Evolutionary conservation across 2,797 vertebrate species (phyloP).

Genomic region (Syngnathus rostellatus): DNA sequence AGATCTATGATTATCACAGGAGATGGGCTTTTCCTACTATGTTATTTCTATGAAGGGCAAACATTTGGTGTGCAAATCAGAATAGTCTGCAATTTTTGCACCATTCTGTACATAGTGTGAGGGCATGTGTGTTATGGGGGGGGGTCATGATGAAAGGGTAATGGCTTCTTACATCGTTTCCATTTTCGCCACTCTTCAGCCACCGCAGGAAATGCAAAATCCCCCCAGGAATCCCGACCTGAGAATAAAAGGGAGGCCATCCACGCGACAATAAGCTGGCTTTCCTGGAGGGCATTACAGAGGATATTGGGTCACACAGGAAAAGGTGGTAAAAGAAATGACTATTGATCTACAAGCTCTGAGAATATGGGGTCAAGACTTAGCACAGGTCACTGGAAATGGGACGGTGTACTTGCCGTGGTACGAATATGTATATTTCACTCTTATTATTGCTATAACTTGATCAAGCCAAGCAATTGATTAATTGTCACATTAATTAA

Average conservation of each 20-base stretch:
- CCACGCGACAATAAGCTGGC: conserved; percentile 15
- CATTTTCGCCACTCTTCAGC: conserved; percentile 22
- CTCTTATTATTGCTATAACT: too few species aligned
- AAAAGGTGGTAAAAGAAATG: conserved; percentile 27
- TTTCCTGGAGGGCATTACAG: conserved; percentile 21
- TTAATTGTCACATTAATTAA: too few species aligned
- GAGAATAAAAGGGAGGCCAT: conserved; percentile 13
- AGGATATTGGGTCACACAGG: conserved; percentile 17
- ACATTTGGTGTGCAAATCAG: conserved; percentile 3
- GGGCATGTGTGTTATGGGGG: background rate
- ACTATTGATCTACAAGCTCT: conserved; percentile 34
- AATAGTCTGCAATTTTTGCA: conserved; percentile 6
- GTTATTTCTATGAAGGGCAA: background rate
- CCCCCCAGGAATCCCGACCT: conserved; percentile 18
- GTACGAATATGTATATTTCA: background rate
- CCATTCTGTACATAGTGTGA: background rate
- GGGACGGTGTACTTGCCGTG: too few species aligned
- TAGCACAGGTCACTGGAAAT: background rate
- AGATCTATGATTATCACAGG: background rate
- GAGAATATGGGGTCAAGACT: conserved; percentile 1
- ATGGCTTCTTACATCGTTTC: conserved; percentile 30
- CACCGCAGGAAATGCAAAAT: conserved; percentile 2
- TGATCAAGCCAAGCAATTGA: too few species aligned
- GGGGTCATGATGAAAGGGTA: conserved; percentile 9
- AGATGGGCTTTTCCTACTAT: background rate